phyloP scores from a whole-genome alignment of 2,113 vertebrate species.

The Callorhinus ursinus region DNA sequence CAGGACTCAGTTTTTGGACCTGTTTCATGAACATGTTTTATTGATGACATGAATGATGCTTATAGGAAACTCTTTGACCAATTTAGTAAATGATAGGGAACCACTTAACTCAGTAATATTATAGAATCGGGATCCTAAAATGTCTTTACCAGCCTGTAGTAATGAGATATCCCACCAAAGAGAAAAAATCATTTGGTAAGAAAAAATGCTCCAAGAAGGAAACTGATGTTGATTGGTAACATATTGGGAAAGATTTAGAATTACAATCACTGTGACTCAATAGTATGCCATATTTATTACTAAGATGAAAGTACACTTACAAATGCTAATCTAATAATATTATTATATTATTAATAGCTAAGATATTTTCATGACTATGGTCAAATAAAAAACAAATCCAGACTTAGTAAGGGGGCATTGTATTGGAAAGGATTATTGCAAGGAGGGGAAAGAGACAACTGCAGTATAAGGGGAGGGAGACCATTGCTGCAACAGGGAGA shows the following conservation, averaged over 20 bases:
- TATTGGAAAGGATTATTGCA: not conserved
- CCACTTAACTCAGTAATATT: not conserved
- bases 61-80: not conserved
- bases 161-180: not conserved
- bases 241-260: not conserved
- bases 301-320: not conserved
- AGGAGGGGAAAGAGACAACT: not conserved
- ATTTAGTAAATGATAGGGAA: not conserved
- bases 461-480: not conserved
- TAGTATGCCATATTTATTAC: not conserved
- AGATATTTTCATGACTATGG: not conserved
- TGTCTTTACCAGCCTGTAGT: not conserved
- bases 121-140: not conserved
- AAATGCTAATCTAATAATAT: not conserved
- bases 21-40: slow-evolving; percentile 8
- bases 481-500: not conserved
- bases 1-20: not conserved
- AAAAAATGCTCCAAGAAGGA: not conserved
- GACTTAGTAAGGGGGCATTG: not conserved
- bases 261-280: not conserved
- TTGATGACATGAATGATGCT: not conserved
- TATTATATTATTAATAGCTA: not conserved
- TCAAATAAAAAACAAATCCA: not conserved
- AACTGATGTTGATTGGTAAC: not conserved
- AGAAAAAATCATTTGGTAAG: not conserved